A percentile compares a stretch with the other conserved stretches of the same genome.
phyloP scores from a whole-genome alignment of 2,888 invertebrate genomes.

The Trissoscelio sp. region DNA sequence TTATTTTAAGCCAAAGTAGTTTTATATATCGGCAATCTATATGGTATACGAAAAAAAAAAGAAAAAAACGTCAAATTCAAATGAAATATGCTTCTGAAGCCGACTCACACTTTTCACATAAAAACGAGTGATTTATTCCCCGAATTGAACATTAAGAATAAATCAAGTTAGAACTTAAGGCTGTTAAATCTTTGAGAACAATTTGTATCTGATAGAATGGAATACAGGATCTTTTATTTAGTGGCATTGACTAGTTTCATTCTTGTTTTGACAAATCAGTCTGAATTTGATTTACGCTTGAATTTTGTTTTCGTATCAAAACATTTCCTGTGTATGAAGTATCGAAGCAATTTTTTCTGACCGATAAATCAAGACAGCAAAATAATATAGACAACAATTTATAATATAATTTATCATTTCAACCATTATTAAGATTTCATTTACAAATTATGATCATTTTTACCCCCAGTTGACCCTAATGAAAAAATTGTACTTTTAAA shows the following conservation, averaged over 20 bases:
- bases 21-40: no score
- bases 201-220: slow-evolving; percentile 29
- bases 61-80: background rate
- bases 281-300: slow-evolving; percentile 9
- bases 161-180: slow-evolving; percentile 15
- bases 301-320: no score
- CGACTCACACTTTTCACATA: background rate
- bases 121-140: slow-evolving; percentile 13
- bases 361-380: no score
- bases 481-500: no score
- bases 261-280: slow-evolving; percentile 12
- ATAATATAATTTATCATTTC: no score
- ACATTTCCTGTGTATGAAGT: no score
- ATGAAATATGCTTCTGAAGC: background rate
- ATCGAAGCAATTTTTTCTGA: no score
- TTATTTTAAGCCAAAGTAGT: background rate
- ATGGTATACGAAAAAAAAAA: background rate
- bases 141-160: slow-evolving; percentile 2
- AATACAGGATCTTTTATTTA: background rate
- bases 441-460: no score
- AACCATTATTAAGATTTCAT: no score
- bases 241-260: background rate
- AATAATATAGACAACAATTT: no score
- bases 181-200: slow-evolving; percentile 1
- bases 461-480: no score